Evolutionary conservation across 2,113 vertebrate genomes (phyloP).

Genomic region (Zosterops pallidus): DNA sequence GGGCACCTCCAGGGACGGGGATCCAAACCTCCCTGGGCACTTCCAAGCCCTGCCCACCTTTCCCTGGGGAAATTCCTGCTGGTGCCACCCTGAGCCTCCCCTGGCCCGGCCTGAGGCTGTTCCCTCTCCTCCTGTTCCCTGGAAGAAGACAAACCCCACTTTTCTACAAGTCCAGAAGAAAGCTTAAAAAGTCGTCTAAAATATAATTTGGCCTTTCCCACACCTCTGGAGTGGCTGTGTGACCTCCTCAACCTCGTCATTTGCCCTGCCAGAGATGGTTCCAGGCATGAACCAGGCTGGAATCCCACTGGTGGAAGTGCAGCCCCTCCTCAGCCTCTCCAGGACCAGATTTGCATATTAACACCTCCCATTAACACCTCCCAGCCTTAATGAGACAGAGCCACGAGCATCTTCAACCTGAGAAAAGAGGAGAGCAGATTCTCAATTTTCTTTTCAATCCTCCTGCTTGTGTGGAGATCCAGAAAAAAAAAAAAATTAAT

Average conservation of each 20-base stretch:
- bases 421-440: background rate
- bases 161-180: background rate
- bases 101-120: accelerated
- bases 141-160: background rate
- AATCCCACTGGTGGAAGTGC: background rate
- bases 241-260: background rate
- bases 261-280: background rate
- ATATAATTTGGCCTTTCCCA: background rate
- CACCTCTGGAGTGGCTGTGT: background rate
- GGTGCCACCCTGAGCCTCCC: accelerated
- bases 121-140: background rate
- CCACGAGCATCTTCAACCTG: background rate
- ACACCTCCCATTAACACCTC: background rate
- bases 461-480: background rate
- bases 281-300: background rate
- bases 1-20: background rate
- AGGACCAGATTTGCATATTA: background rate
- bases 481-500: background rate
- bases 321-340: background rate
- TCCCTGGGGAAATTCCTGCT: accelerated
- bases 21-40: background rate
- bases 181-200: background rate
- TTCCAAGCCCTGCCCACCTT: background rate
- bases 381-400: background rate
- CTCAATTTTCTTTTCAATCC: background rate